phyloP scores from a whole-genome alignment of 1,140 invertebrate species.

The Ericerus pela region DNA sequence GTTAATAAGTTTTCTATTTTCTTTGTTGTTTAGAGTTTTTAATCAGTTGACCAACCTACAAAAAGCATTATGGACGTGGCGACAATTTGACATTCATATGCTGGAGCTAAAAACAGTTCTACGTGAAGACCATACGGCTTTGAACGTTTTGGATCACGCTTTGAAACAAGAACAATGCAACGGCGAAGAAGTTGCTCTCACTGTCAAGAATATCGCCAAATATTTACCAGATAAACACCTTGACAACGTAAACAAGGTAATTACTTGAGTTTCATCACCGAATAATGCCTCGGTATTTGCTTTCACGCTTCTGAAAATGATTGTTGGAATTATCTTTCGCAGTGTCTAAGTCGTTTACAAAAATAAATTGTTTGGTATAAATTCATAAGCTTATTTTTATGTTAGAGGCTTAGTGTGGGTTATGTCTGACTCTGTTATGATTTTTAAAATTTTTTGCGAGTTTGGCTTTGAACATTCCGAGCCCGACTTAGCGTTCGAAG shows the following conservation, averaged over 20 bases:
- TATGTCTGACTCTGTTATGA: too few species aligned
- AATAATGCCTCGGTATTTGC: too few species aligned
- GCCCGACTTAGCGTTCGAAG: too few species aligned
- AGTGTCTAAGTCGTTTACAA: too few species aligned
- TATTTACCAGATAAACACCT: constrained; percentile 48
- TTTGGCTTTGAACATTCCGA: too few species aligned
- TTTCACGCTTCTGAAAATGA: too few species aligned
- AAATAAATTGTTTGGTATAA: too few species aligned
- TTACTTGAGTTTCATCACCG: too few species aligned
- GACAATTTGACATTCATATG: constrained; percentile 43
- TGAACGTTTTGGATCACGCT: constrained; percentile 43
- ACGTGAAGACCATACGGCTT: constrained; percentile 44
- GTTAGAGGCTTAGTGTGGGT: too few species aligned
- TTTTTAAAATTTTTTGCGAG: too few species aligned
- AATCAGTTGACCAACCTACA: constrained; percentile 30
- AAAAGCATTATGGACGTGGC: constrained; percentile 37
- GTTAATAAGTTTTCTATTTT: constrained; percentile 19
- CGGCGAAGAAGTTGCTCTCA: constrained; percentile 41
- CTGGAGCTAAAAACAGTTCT: constrained; percentile 45
- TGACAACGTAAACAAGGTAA: constrained; percentile 8
- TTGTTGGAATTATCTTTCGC: too few species aligned
- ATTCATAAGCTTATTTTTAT: too few species aligned
- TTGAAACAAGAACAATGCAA: constrained; percentile 40
- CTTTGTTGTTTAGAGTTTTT: constrained; percentile 28
- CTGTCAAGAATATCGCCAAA: constrained; percentile 47